Evolutionary conservation across 2,888 invertebrate species (phyloP).

Genomic region (Heliconius charithonia): DNA sequence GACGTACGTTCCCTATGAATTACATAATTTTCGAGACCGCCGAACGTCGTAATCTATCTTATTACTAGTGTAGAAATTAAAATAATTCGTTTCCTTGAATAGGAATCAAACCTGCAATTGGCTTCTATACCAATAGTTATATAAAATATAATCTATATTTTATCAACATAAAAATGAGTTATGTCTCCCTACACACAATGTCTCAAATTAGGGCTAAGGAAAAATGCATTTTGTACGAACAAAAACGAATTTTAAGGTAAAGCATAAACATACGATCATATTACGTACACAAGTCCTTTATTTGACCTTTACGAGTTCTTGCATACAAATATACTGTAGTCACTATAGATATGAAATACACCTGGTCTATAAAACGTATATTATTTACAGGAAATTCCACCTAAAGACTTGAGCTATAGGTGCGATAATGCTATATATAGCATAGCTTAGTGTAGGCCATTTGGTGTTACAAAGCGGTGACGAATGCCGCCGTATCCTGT

Average conservation of each 20-base stretch:
- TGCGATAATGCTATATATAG: slow-evolving; percentile 15
- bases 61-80: neutral
- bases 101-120: neutral
- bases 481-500: slow-evolving; percentile 63
- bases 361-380: neutral
- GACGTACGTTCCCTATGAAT: no score
- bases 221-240: neutral
- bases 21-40: neutral
- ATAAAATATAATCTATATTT: no score
- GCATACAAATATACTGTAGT: slow-evolving; percentile 38
- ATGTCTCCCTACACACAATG: neutral
- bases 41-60: neutral
- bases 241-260: neutral
- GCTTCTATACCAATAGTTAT: no score
- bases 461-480: slow-evolving; percentile 51
- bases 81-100: neutral
- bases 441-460: slow-evolving; percentile 7
- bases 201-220: no score
- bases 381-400: slow-evolving; percentile 8
- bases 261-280: neutral
- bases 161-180: no score
- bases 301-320: slow-evolving; percentile 35
- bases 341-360: slow-evolving; percentile 35
- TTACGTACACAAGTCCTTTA: slow-evolving; percentile 29
- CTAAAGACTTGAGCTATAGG: neutral